Evolutionary conservation across 2,113 vertebrate species (phyloP).

Genomic region (Platichthys flesus): DNA sequence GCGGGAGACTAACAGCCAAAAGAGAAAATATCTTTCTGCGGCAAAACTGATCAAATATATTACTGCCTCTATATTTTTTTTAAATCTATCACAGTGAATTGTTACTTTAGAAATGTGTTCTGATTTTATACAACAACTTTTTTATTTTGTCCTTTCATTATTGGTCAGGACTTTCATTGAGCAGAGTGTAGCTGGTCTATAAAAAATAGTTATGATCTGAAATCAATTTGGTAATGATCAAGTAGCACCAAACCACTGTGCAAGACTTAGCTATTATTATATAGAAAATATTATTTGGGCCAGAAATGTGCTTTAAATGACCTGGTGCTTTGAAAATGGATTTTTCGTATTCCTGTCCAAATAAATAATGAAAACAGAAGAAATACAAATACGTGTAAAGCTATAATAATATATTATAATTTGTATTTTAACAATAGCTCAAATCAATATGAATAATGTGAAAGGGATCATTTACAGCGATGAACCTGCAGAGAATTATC

Average conservation of each 20-base stretch:
- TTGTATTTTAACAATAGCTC: too few relatives aligned
- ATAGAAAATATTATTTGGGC: neutral
- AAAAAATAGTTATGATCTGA: neutral
- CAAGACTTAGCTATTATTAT: neutral
- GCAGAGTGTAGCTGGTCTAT: neutral
- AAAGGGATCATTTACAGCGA: too few relatives aligned
- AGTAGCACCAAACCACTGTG: neutral
- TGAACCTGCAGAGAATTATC: too few relatives aligned
- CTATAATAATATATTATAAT: too few relatives aligned
- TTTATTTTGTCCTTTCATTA: neutral
- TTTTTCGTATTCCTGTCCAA: neutral
- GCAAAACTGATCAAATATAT: conserved; percentile 44
- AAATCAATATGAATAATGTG: neutral
- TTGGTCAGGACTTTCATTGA: neutral
- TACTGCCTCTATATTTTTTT: conserved; percentile 3
- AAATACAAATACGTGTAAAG: neutral
- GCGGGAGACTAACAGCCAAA: conserved; percentile 7
- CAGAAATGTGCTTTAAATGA: neutral
- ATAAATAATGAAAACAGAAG: neutral
- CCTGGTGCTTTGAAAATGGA: neutral
- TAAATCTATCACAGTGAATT: neutral
- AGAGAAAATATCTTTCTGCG: conserved; percentile 43
- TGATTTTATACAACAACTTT: neutral
- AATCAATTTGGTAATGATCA: neutral
- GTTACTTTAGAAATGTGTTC: neutral